Conservation (phyloP, 2,113 vertebrate genomes). For the Chinchilla lanigera region DNA sequence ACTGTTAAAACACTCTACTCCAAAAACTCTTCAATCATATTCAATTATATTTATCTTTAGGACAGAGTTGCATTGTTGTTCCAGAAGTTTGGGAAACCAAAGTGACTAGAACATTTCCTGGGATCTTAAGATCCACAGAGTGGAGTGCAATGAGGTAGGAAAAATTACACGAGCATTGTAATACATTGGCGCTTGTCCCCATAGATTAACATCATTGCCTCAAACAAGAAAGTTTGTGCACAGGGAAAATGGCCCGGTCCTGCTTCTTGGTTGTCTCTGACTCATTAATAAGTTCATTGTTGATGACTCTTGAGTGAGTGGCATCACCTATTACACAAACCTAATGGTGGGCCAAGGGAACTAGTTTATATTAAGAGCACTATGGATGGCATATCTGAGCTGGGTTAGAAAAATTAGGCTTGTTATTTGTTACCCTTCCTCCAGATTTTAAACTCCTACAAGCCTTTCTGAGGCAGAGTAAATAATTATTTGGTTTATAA, state of each 20-base stretch:
- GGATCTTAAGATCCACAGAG: neutral
- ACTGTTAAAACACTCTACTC: neutral
- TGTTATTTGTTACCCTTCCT: neutral
- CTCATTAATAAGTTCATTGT: neutral
- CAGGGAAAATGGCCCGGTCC: neutral
- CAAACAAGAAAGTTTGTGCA: neutral
- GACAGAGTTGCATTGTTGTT: neutral
- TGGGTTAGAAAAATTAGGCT: neutral
- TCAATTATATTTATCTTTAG: neutral
- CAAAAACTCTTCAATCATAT: neutral
- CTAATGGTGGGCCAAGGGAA: neutral
- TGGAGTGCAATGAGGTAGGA: rapidly evolving
- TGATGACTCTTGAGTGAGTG: neutral
- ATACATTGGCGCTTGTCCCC: neutral
- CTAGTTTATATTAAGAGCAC: neutral
- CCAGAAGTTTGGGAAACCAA: neutral
- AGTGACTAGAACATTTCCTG: neutral
- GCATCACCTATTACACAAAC: neutral
- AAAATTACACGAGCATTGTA: neutral
- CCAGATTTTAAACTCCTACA: neutral
- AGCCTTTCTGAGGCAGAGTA: neutral
- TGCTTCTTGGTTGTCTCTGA: neutral
- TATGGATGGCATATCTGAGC: neutral
- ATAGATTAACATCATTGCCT: neutral
- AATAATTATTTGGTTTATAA: neutral